Base-by-base conservation (phyloP, 1,140 invertebrate species). In the Aphelinus atriplicis region DNA sequence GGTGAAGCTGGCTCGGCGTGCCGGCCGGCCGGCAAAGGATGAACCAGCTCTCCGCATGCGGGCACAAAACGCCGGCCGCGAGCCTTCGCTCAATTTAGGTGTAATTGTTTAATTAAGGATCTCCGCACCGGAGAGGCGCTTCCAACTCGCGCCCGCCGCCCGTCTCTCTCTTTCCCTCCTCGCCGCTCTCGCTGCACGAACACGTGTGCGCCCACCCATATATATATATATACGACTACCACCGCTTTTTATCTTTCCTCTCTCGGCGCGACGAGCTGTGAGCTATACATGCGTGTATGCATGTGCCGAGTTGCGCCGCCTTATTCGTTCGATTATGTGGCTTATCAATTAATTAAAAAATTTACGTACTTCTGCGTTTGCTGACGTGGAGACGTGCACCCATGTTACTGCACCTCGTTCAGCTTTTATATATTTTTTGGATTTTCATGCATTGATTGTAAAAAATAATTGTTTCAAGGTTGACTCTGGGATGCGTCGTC, bases 81-180 rank as follows among this genome's bases (percentile, higher is more conserved):
- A 80, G 83, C 83, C 82, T 82, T 79, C 79, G 73, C 77, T 83
- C 80, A 81, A 84, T 84, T 84, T 81, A 84, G 78, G 79, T 70
- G 78, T 85, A 85, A 85, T 85, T 84, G 80, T 84, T 84, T 84
- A 85, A 84, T 85, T 84, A 80, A 84, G 78, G 81, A 84, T 80
- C 79, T 77, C 81, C 81, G 26, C 26, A 79, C 78, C 78, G 80
- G 10, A 26, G 26, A 78, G 76, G 73, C 64, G 78, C 79, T 78
- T 74, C 65, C 57, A 64, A 26, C 26, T 26, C 26, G 68, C 72
- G 43, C 62, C 62, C 70, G 70, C 78, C 57, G 72, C 77, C 62
- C 63, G 62, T 56, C 50, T 60, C 70, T 66, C 57, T 60, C 60
- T 77, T 69, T 70, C 61, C 46, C 64, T 26, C 64, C 48, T 57